Evolutionary conservation across 2,888 invertebrate species (phyloP).

Genomic region (Drosophila meridiana): DNA sequence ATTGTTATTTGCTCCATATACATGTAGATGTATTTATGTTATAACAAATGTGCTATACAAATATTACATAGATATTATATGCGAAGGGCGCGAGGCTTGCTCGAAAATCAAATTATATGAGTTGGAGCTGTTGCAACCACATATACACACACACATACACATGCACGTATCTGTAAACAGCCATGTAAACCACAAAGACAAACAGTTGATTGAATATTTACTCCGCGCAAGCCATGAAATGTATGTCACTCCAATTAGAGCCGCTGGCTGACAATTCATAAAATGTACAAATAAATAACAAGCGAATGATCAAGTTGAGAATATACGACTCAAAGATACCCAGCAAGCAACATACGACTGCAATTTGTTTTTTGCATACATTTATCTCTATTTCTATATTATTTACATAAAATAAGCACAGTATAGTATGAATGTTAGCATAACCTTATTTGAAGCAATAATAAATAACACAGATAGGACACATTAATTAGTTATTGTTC

Average conservation of each 20-base stretch:
- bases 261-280: neutral
- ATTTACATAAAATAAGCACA: neutral
- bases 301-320: neutral
- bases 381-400: neutral
- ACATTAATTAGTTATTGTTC: neutral
- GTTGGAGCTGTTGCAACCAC: neutral
- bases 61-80: neutral
- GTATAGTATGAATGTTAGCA: neutral
- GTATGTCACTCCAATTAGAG: constrained; percentile 8
- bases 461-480: neutral
- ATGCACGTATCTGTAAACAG: constrained; percentile 2
- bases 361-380: neutral
- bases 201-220: constrained; percentile 21
- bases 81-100: too few relatives aligned
- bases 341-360: neutral
- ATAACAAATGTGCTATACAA: neutral
- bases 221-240: constrained; percentile 1
- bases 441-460: neutral
- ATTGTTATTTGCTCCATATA: neutral
- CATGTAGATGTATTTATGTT: neutral
- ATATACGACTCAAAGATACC: neutral
- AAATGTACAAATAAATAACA: constrained; percentile 9
- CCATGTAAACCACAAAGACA: neutral
- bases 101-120: neutral
- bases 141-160: neutral